Evolutionary conservation across 2,797 vertebrate genomes (phyloP), one percentile per base, ranked within the genome.

Genomic region (Staurois parvus): DNA sequence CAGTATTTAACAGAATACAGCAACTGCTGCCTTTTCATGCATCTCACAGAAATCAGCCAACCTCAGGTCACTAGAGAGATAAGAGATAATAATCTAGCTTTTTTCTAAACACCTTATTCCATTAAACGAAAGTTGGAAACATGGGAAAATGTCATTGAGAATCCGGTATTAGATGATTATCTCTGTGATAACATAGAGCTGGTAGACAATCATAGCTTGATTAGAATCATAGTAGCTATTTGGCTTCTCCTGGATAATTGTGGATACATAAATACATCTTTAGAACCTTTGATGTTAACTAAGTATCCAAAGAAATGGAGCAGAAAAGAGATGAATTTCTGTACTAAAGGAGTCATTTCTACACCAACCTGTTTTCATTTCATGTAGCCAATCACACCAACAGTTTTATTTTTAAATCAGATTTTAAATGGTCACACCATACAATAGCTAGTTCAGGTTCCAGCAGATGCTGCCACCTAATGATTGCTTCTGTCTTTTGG

Each of bases 81-180:
- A 56, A 56, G 52, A 56, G 6, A 59, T 52, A 68, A 48, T 79
- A 19, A 32, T 67, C 32, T 12, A 26, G 21, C 34, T 59, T 67
- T 79, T 30, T 42, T 66, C 26, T 24, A 59, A 24, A 59, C 24
- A 26, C 24, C 26, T 15, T 66, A 26, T 66, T 28, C 59, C 59
- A 66, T 66, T 66, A 66, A 66, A 64, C 19, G 56, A 64, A 40
- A 66, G 59, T 40, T 77, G 56, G 2, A 30, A 40, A 66, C 32
- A 59, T 26, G 24, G 30, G 29, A 70, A 70, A 80, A 80, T 80
- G 45, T n/a, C 67, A 70, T 56, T 69, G 21, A 56, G 78, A 79
- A 52, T 10, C 11, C 4, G 17, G 69, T 30, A 26, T 6, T 26
- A 34, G 28, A 56, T 52, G 42, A 80, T n/a, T 48, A 70, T 70